A percentile compares a stretch with the other conserved stretches of the same genome.
These are phyloP conservation scores for Tokudaia muenninki DNA, from an alignment of 2,797 vertebrate species.

Conservation along the genomic window DNA sequence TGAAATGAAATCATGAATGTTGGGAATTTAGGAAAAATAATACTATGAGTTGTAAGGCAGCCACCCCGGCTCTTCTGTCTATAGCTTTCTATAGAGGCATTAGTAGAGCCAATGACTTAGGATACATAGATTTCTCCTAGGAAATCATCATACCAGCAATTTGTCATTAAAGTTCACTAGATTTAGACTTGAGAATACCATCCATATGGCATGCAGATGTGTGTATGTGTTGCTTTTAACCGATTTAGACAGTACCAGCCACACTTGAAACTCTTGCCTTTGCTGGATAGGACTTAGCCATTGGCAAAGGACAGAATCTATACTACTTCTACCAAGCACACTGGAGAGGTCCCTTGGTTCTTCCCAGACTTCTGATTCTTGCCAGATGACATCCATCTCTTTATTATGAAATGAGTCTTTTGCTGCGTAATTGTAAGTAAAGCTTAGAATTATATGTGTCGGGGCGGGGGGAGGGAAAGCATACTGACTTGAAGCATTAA, in stretches of 20 bases:
- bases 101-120: neutral
- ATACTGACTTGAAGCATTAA: neutral
- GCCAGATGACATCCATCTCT: neutral
- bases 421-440: neutral
- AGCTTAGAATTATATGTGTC: neutral
- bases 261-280: neutral
- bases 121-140: neutral
- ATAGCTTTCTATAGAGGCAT: neutral
- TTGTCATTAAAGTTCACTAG: conserved; percentile 31
- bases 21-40: conserved; percentile 80
- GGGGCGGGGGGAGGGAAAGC: neutral
- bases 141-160: conserved; percentile 20
- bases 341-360: neutral
- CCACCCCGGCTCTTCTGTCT: neutral
- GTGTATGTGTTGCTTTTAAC: conserved; percentile 38
- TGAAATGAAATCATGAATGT: conserved; percentile 84
- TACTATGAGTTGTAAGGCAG: conserved; percentile 72
- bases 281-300: neutral
- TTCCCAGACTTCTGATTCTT: neutral
- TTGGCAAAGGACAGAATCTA: conserved; percentile 35
- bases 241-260: neutral
- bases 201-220: neutral
- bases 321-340: neutral
- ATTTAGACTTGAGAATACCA: neutral
- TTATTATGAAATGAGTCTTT: neutral